These are phyloP conservation scores for Leptopterna dolabrata DNA, from an alignment of 2,888 invertebrate genomes.

Conservation along the genomic window DNA sequence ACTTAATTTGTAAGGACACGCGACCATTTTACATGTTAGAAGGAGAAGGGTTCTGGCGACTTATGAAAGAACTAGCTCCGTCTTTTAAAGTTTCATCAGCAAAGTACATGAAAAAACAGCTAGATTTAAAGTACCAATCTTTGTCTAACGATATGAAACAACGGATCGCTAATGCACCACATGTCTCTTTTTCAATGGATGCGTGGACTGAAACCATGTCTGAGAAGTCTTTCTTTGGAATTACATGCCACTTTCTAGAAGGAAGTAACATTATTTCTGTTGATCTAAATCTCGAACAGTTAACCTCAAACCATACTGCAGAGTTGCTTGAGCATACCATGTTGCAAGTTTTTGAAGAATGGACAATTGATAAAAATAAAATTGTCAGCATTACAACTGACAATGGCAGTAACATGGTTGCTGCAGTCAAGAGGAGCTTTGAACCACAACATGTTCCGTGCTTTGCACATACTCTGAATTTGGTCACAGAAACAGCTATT, in stretches of 20 bases:
- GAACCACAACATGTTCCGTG: constrained; percentile 5
- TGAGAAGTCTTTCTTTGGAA: background rate
- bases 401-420: background rate
- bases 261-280: background rate
- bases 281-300: background rate
- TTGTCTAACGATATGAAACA: background rate
- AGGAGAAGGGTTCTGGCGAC: background rate
- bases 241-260: background rate
- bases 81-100: background rate
- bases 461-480: constrained; percentile 12
- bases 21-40: background rate
- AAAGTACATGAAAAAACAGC: background rate
- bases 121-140: background rate
- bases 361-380: background rate
- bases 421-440: background rate
- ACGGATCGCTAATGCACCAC: background rate
- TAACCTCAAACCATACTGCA: background rate
- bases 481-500: background rate
- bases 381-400: background rate
- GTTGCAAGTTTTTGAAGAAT: background rate
- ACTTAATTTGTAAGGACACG: background rate
- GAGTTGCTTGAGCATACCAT: background rate
- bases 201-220: background rate
- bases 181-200: background rate
- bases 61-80: background rate